Percentiles rank a stretch among this genome's conserved stretches.
Evolutionary conservation across 1,140 invertebrate species (phyloP).

Genomic region (Arion vulgaris): DNA sequence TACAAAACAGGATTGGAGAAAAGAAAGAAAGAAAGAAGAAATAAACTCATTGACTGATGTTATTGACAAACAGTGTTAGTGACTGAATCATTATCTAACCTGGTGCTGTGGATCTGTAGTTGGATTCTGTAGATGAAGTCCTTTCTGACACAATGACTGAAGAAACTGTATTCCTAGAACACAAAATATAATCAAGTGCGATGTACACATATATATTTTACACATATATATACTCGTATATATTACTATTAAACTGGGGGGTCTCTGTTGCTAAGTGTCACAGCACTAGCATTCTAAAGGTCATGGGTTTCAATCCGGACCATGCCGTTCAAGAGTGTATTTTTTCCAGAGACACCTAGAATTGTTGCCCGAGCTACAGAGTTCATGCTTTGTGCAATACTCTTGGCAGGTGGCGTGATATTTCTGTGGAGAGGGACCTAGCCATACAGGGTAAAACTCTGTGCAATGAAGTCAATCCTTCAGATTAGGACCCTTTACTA

Average conservation of each 20-base stretch:
- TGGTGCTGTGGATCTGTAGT: constrained; percentile 64
- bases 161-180: constrained; percentile 67
- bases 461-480: no score
- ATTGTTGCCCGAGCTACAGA: no score
- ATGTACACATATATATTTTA: not conserved
- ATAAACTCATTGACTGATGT: not conserved
- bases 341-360: no score
- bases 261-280: not conserved
- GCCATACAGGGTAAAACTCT: no score
- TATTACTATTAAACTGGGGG: not conserved
- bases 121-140: constrained; percentile 67
- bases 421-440: no score
- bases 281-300: not conserved
- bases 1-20: no score
- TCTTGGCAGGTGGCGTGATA: no score
- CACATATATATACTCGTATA: not conserved
- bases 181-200: not conserved
- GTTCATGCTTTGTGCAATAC: no score
- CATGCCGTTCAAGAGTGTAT: not conserved
- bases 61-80: not conserved
- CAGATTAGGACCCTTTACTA: no score
- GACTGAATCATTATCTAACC: constrained; percentile 42
- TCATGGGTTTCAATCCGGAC: not conserved
- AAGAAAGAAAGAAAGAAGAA: not conserved
- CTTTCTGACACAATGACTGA: constrained; percentile 65